These are phyloP conservation scores for Mirza zaza DNA, from an alignment of 2,113 vertebrate species.

Conservation along the genomic window DNA sequence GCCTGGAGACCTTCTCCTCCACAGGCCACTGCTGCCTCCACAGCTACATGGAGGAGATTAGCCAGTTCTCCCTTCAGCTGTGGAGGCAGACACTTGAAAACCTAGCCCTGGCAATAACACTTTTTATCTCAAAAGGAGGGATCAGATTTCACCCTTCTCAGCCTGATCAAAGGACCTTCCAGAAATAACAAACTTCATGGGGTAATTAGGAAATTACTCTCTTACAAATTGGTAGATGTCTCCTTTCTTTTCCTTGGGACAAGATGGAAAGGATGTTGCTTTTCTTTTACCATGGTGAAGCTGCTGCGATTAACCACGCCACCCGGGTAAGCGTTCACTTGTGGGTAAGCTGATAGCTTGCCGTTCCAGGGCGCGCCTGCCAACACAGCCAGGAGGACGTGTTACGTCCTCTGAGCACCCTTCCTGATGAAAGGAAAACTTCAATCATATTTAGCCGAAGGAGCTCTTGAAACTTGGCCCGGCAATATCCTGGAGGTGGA, in stretches of 20 bases:
- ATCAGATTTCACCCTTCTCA: conserved; percentile 75
- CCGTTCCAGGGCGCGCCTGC: neutral
- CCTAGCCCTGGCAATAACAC: neutral
- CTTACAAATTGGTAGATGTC: conserved; percentile 57
- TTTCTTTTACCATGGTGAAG: conserved; percentile 1
- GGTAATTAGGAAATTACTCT: conserved; percentile 69
- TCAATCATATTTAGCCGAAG: neutral
- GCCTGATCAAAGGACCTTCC: conserved; percentile 69
- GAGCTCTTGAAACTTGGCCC: conserved; percentile 32
- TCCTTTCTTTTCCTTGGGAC: conserved; percentile 67
- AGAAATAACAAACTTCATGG: conserved; percentile 75
- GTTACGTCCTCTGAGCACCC: neutral
- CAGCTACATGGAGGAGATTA: neutral
- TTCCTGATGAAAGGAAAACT: conserved; percentile 46
- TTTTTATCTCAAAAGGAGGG: conserved; percentile 51
- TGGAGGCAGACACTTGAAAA: conserved; percentile 37
- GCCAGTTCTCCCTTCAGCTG: neutral
- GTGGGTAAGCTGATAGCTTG: conserved; percentile 18
- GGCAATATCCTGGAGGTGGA: neutral
- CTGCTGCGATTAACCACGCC: neutral
- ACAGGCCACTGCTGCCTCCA: neutral
- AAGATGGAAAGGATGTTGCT: conserved; percentile 52
- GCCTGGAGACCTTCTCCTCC: neutral
- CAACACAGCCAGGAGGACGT: neutral
- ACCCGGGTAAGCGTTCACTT: neutral